Base-by-base conservation (phyloP, 2,888 invertebrate species). In the Andrena camellia region DNA sequence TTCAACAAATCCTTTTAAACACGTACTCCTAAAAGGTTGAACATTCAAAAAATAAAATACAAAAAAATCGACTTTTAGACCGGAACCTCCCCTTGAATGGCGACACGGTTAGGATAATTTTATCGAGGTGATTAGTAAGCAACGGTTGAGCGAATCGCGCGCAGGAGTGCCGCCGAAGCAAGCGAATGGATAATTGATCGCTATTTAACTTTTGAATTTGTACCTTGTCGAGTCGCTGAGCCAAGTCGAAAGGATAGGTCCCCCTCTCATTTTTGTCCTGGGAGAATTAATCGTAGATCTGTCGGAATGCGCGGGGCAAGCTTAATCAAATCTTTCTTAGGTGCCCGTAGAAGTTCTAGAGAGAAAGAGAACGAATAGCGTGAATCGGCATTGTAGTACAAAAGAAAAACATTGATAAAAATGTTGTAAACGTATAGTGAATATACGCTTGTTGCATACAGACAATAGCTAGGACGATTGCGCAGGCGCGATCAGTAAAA, bases 401-500 rank as follows among this genome's bases (percentile, higher is more conserved):
- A 92, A 90, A 86, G 84, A 13, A 20, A 20, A 26, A 69, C 29
- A 23, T 42, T 17, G 17, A 62, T 33, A 64, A 13, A 52, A 60
- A 66, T 57, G 42, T 75, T 52, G 88, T 90, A 89, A 88, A 86
- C 83, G 79, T 84, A 87, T 86, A 86, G 88, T 85, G 83, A 82
- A 89, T 87, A 90, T 91, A 92, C 86, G 92, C 93, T 92, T 92
- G 89, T 92, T 91, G 90, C 91, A 89, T 83, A 89, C 89, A 88
- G 92, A 93, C 91, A 93, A 93, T 92, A 93, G 91, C 85, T 90
- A 86, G 86, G 78, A 82, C 59, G 87, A 92, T 93, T 92, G 91
- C 92, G 92, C 92, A 90, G 93, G 92, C 93, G 93, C 92, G 90
- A 91, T 92, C 85, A 83, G 66, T 90, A 86, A 86, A 42, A 42